Base-by-base conservation (phyloP, 2,797 vertebrate genomes). In the Pseudopleuronectes americanus region DNA sequence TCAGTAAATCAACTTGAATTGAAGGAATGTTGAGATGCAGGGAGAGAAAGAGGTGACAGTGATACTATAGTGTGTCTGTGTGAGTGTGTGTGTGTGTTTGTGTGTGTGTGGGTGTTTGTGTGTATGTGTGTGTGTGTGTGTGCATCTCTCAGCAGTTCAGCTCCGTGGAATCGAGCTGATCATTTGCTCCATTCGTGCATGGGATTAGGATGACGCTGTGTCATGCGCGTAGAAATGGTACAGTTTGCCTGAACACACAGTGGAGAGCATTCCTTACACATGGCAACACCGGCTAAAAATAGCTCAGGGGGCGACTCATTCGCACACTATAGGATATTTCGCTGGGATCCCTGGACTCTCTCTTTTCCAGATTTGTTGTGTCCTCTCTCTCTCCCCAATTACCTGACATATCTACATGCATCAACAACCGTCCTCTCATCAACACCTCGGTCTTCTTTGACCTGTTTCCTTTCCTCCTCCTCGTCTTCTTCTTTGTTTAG, bases 201-300 rank as follows among this genome's bases (percentile, higher is more conserved):
- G 28, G 62, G 69, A 80, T 80, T 71, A 64, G 52, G 62, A 85
- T 71, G 74, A 52, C n/a, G 24, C 57, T 47, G 63, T 56, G 57
- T 74, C 65, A 63, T 59, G 71, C 13, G n/a, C 12, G 1, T 52
- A 78, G 70, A 74, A 82, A 80, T 76, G 52, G 55, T 67, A 56
- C 57, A 52, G 77, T 83, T 80, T 62, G 71, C 68, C 55, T 57
- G 71, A 76, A 49, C 17, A 24, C n/a, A 56, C 57, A 52, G 77
- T 67, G 28, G 64, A 63, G 67, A 81, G 45, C 49, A 56, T 79
- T 81, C 64, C 71, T 77, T 58, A 79, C 83, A 81, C 90, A 88
- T 92, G 87, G 90, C 89, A 92, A 92, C 91, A 90, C 70, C 0
- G 57, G 62, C 87, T 90, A 91, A 87, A 92, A 90, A 91, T 91